Evolutionary conservation across 1,140 invertebrate genomes (phyloP).

Genomic region (Sarcophaga bullata): DNA sequence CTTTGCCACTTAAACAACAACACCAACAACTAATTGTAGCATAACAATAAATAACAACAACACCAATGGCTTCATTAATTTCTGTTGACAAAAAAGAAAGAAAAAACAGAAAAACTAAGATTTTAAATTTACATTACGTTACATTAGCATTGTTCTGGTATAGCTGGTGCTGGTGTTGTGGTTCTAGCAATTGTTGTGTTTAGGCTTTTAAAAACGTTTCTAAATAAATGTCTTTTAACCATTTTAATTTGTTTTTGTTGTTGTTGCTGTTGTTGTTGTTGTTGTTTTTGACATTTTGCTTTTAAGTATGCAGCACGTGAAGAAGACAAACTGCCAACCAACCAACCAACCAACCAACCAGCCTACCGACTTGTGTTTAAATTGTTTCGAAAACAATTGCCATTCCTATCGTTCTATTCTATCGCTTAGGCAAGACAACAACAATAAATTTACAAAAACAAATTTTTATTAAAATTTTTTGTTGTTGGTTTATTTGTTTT

Average conservation of each 20-base stretch:
- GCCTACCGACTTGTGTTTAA: not conserved
- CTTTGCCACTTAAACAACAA: too few relatives aligned
- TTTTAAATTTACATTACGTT: too few relatives aligned
- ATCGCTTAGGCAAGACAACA: not conserved
- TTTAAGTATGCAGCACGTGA: slow-evolving; percentile 21
- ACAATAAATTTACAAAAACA: not conserved
- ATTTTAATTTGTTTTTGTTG: not conserved
- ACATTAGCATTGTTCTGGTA: too few relatives aligned
- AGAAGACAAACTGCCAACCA: not conserved
- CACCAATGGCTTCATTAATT: too few relatives aligned
- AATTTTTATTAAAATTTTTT: not conserved
- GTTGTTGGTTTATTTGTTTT: too few relatives aligned
- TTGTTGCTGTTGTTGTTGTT: not conserved
- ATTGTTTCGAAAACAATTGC: not conserved
- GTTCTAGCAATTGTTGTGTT: too few relatives aligned
- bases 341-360: not conserved
- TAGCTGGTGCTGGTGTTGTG: too few relatives aligned
- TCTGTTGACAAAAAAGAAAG: too few relatives aligned
- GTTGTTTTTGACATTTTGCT: not conserved
- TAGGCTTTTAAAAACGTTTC: not conserved
- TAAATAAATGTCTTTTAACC: not conserved
- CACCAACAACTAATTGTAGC: too few relatives aligned
- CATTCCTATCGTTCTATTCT: not conserved
- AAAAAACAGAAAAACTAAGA: too few relatives aligned
- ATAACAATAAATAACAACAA: too few relatives aligned